These are phyloP conservation scores for Proteles cristata DNA, from an alignment of 2,113 vertebrate genomes.

Conservation along the genomic window DNA sequence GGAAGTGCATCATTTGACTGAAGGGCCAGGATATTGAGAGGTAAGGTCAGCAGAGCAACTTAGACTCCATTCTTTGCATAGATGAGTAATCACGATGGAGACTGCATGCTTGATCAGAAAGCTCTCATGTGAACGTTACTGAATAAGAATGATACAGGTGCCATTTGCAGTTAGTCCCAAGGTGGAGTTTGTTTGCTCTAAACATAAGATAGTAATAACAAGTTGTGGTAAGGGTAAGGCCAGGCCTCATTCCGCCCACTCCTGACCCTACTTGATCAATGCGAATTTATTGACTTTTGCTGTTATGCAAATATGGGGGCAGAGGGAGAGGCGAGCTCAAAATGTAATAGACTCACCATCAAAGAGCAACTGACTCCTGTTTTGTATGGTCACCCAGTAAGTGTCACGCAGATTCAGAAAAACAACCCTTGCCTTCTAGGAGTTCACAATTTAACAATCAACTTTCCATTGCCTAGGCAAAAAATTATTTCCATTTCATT, in stretches of 20 bases:
- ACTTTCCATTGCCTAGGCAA: not conserved
- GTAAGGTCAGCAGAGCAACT: not conserved
- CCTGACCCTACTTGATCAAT: not conserved
- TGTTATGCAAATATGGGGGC: not conserved
- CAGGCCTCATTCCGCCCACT: not conserved
- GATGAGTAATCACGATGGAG: not conserved
- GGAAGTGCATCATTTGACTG: slow-evolving; percentile 20
- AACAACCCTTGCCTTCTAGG: not conserved
- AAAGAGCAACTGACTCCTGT: not conserved
- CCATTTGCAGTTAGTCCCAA: not conserved
- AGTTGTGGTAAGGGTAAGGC: not conserved
- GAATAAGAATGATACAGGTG: not conserved
- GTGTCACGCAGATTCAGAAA: slow-evolving; percentile 11
- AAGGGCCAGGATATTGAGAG: slow-evolving; percentile 9
- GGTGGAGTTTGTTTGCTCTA: not conserved
- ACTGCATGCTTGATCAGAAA: not conserved
- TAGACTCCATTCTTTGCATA: not conserved
- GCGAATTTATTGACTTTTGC: not conserved
- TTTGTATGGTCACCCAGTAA: not conserved
- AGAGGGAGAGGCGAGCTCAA: not conserved
- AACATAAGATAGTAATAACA: not conserved
- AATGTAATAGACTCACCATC: not conserved
- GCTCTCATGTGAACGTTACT: not conserved
- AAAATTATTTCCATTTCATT: slow-evolving; percentile 67
- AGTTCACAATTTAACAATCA: slow-evolving; percentile 46